These are phyloP conservation scores for Puma concolor DNA, from an alignment of 2,113 vertebrate genomes.

Conservation along the genomic window DNA sequence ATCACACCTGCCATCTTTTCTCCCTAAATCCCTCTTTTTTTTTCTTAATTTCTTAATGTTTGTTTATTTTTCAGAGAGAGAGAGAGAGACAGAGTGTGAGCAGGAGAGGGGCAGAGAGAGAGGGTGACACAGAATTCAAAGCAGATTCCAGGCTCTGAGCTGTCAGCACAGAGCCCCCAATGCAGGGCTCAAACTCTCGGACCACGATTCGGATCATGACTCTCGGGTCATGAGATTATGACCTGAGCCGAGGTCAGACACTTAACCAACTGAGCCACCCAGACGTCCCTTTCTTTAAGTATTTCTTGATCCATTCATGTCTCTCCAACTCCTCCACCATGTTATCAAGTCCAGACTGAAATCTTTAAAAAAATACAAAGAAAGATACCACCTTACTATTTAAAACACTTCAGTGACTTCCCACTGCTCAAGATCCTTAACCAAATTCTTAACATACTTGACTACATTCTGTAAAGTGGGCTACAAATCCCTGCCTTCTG, in stretches of 20 bases:
- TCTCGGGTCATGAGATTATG: too few species aligned
- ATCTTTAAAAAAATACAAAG: not conserved
- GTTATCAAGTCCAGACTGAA: not conserved
- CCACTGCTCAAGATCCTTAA: not conserved
- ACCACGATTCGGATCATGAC: too few species aligned
- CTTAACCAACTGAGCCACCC: too few species aligned
- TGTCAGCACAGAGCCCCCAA: too few species aligned
- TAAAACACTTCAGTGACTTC: not conserved
- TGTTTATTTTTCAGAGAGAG: too few species aligned
- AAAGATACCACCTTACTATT: not conserved
- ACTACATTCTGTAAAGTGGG: not conserved
- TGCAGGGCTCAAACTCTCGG: too few species aligned
- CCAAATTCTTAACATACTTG: not conserved
- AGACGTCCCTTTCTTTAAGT: too few species aligned
- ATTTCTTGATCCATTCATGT: not conserved
- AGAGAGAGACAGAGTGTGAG: too few species aligned
- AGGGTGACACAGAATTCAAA: too few species aligned
- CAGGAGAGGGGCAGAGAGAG: too few species aligned
- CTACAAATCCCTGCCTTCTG: not conserved
- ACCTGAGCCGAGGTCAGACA: too few species aligned
- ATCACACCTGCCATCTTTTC: not conserved
- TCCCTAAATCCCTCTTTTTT: not conserved
- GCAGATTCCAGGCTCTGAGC: too few species aligned
- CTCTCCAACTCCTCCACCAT: not conserved
- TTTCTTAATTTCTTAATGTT: not conserved